Percentiles rank a stretch among this genome's conserved stretches.
phyloP scores from a whole-genome alignment of 2,888 invertebrate genomes.

The Sabatieria punctata region DNA sequence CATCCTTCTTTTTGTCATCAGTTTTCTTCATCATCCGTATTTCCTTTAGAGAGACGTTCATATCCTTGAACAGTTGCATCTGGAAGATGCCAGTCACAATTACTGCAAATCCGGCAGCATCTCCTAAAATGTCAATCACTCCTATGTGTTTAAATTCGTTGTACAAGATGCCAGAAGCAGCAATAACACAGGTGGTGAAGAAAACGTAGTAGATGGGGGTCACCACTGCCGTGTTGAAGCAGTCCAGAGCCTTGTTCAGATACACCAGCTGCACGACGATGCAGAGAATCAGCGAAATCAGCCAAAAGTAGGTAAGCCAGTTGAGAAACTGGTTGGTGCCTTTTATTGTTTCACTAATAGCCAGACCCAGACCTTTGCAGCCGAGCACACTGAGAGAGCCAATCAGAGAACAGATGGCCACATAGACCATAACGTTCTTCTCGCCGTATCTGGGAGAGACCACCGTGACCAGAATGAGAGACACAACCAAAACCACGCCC shows the following conservation, averaged over 20 bases:
- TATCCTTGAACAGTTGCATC: conserved; percentile 66
- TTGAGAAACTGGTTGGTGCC: conserved; percentile 54
- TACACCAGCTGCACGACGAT: conserved; percentile 82
- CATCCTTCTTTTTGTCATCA: no score
- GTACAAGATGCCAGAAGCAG: conserved; percentile 69
- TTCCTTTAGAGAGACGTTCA: conserved; percentile 44
- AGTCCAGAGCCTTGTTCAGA: conserved; percentile 66
- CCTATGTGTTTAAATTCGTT: conserved; percentile 65
- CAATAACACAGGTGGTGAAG: conserved; percentile 72
- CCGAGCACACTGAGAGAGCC: conserved; percentile 86
- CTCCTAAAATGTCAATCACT: conserved; percentile 55
- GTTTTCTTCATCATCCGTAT: no score
- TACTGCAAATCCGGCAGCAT: conserved; percentile 61
- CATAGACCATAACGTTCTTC: conserved; percentile 63
- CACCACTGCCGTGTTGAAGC: conserved; percentile 76
- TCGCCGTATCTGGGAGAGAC: conserved; percentile 61
- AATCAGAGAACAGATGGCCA: conserved; percentile 69
- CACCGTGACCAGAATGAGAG: conserved; percentile 48
- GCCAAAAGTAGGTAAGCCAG: conserved; percentile 56
- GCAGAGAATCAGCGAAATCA: conserved; percentile 51
- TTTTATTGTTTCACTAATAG: conserved; percentile 56
- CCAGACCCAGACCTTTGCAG: conserved; percentile 62
- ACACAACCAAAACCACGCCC: conserved; percentile 51
- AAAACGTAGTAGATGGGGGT: conserved; percentile 88
- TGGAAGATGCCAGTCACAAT: conserved; percentile 69